Conservation (phyloP, 2,888 invertebrate species). For the Molorchus minor region DNA sequence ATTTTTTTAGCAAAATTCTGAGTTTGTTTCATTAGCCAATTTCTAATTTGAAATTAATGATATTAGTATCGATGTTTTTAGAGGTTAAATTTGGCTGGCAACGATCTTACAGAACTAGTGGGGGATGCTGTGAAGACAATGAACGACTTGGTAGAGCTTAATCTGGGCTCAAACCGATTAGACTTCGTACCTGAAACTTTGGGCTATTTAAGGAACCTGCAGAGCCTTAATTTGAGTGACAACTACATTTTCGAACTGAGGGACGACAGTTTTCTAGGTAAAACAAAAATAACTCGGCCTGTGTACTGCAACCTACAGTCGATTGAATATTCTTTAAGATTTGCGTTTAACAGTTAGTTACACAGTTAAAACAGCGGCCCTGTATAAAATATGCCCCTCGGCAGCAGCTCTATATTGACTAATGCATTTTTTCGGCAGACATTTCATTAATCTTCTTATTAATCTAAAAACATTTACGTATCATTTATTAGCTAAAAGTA, state of each 20-base stretch:
- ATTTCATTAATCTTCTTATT: too few species aligned
- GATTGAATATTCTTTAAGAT: too few species aligned
- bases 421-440: too few species aligned
- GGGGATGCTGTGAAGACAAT: slow-evolving; percentile 66
- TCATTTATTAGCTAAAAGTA: too few species aligned
- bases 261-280: slow-evolving; percentile 70
- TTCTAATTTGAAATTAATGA: too few species aligned
- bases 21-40: background rate
- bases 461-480: too few species aligned
- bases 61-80: slow-evolving; percentile 37
- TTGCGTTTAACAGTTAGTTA: too few species aligned
- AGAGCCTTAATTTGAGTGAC: slow-evolving; percentile 69
- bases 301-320: too few species aligned
- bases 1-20: background rate
- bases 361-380: too few species aligned
- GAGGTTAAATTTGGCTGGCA: slow-evolving; percentile 62
- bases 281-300: too few species aligned
- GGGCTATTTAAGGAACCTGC: slow-evolving; percentile 65
- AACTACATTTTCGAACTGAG: slow-evolving; percentile 70
- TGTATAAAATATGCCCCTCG: too few species aligned
- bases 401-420: too few species aligned
- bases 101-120: slow-evolving; percentile 68
- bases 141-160: slow-evolving; percentile 66
- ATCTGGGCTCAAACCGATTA: slow-evolving; percentile 70
- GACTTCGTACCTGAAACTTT: slow-evolving; percentile 69